These are phyloP conservation scores for Cataglyphis livida DNA, from an alignment of 2,888 invertebrate genomes.

Conservation along the genomic window DNA sequence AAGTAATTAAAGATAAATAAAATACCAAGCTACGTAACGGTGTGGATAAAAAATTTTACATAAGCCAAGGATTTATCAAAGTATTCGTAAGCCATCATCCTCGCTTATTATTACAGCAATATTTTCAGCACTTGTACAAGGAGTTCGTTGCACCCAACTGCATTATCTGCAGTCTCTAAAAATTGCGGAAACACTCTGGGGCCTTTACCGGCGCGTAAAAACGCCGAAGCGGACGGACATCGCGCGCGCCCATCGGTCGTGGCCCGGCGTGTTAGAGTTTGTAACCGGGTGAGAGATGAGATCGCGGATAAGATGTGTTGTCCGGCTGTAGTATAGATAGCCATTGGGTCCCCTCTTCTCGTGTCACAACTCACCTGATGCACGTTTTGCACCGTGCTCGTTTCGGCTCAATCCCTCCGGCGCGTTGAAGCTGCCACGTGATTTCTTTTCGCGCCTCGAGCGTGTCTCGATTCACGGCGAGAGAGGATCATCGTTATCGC, in stretches of 20 bases:
- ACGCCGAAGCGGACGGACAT: constrained; percentile 70
- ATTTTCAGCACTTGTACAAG: not conserved
- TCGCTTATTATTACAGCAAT: constrained; percentile 3
- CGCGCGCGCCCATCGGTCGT: constrained; percentile 74
- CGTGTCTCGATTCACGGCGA: constrained; percentile 55
- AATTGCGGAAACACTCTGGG: constrained; percentile 60
- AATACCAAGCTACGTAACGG: constrained; percentile 2
- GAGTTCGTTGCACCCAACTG: constrained; percentile 39
- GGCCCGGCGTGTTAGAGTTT: constrained; percentile 78
- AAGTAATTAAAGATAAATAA: constrained; percentile 1
- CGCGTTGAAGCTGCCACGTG: constrained; percentile 48
- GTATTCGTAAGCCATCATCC: not conserved
- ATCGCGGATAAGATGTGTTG: constrained; percentile 81
- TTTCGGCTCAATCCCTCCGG: constrained; percentile 59
- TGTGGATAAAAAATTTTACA: not conserved
- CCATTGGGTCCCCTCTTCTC: constrained; percentile 75
- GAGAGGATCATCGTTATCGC: constrained; percentile 26
- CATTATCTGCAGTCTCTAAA: constrained; percentile 57
- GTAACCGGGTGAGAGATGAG: constrained; percentile 80
- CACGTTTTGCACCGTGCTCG: constrained; percentile 72
- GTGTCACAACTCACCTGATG: constrained; percentile 74
- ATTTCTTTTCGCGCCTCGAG: constrained; percentile 54
- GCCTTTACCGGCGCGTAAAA: constrained; percentile 68
- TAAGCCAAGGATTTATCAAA: not conserved
- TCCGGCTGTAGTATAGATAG: constrained; percentile 79